phyloP scores from a whole-genome alignment of 2,888 invertebrate species.

The Drosophila putrida region DNA sequence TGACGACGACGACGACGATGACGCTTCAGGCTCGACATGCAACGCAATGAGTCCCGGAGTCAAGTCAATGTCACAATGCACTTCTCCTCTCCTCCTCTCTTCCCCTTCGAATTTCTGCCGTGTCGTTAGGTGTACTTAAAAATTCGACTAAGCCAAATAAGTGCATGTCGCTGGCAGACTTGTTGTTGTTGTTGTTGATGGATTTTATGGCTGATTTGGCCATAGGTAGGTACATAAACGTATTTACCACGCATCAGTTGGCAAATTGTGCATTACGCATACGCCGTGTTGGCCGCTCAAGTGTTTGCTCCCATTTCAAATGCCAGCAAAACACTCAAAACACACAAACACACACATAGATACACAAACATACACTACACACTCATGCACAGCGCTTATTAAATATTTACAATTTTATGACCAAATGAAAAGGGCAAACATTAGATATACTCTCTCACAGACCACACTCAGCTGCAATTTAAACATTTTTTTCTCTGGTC shows the following conservation, averaged over 20 bases:
- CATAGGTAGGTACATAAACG: constrained; percentile 31
- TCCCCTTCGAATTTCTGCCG: too few species aligned
- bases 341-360: constrained; percentile 10
- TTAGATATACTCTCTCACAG: constrained; percentile 9
- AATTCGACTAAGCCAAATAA: constrained; percentile 16
- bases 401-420: constrained; percentile 73
- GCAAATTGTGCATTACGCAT: constrained; percentile 59
- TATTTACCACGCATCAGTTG: constrained; percentile 52
- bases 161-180: constrained; percentile 49
- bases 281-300: constrained; percentile 35
- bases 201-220: constrained; percentile 66
- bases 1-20: too few species aligned
- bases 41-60: constrained; percentile 19
- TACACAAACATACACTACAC: constrained; percentile 11
- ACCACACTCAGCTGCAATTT: constrained; percentile 15
- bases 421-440: constrained; percentile 37
- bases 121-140: constrained; percentile 1
- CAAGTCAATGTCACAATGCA: constrained; percentile 21
- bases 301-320: constrained; percentile 6
- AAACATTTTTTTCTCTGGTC: constrained; percentile 6
- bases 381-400: constrained; percentile 42
- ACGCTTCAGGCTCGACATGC: constrained; percentile 35
- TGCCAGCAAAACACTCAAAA: constrained; percentile 7
- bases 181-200: constrained; percentile 1
- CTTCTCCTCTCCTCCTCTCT: neutral